Percentiles rank a stretch among this genome's conserved stretches.
These are phyloP conservation scores for Calephelis perditalis DNA, from an alignment of 2,888 invertebrate species.

Conservation along the genomic window DNA sequence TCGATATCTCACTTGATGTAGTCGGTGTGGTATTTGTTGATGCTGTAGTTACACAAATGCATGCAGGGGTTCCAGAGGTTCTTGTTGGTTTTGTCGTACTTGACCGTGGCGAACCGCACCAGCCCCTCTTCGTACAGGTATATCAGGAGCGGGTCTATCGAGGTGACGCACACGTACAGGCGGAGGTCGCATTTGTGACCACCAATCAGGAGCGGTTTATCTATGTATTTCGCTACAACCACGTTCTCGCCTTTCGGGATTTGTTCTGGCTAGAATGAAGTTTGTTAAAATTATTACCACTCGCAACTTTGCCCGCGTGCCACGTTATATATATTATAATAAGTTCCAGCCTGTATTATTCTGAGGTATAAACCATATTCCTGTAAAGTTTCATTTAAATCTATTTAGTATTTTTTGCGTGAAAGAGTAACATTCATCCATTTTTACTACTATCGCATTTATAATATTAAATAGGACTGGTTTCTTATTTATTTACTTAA, in stretches of 20 bases:
- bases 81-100: slow-evolving; percentile 93
- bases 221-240: slow-evolving; percentile 93
- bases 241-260: slow-evolving; percentile 94
- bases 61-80: slow-evolving; percentile 97
- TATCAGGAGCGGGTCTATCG: slow-evolving; percentile 94
- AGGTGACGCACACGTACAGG: slow-evolving; percentile 95
- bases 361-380: too few species aligned
- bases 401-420: too few species aligned
- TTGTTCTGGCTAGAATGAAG: slow-evolving; percentile 85
- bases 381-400: too few species aligned
- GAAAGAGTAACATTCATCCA: too few species aligned
- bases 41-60: slow-evolving; percentile 98
- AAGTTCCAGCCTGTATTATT: too few species aligned
- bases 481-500: too few species aligned
- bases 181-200: slow-evolving; percentile 98
- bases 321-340: too few species aligned
- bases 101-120: slow-evolving; percentile 96
- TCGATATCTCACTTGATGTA: slow-evolving; percentile 89
- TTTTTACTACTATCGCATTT: too few species aligned
- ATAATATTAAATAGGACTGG: too few species aligned
- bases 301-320: too few species aligned
- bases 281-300: too few species aligned
- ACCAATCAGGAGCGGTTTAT: slow-evolving; percentile 91
- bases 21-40: slow-evolving; percentile 97
- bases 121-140: slow-evolving; percentile 98